phyloP scores from a whole-genome alignment of 1,140 invertebrate genomes.

The Cyphomyrmex costatus region DNA sequence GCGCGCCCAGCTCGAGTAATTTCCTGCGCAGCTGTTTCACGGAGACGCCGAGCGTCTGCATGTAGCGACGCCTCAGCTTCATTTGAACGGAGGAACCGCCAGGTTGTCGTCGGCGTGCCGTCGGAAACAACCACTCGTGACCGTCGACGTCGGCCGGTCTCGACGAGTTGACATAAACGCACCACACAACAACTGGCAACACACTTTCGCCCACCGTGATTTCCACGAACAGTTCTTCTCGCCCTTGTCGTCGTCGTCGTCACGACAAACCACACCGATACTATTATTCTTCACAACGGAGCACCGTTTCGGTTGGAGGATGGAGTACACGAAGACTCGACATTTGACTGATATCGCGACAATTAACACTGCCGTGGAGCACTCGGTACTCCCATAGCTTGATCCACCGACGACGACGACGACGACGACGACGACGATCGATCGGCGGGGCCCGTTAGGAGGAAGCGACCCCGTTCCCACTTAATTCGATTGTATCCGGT shows the following conservation, averaged over 20 bases:
- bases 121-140: conserved; percentile 80
- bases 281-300: not conserved
- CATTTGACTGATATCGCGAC: not conserved
- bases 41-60: conserved; percentile 86
- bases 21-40: conserved; percentile 85
- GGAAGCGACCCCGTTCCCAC: conserved; percentile 69
- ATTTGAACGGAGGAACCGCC: conserved; percentile 84
- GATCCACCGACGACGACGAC: conserved; percentile 52
- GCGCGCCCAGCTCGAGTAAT: conserved; percentile 83
- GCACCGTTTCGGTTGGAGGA: not conserved
- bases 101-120: conserved; percentile 82
- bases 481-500: conserved; percentile 68
- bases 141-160: conserved; percentile 78
- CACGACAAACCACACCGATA: not conserved
- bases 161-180: conserved; percentile 81
- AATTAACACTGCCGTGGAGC: conserved; percentile 9
- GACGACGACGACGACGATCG: conserved; percentile 64
- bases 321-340: too few species aligned
- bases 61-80: conserved; percentile 86
- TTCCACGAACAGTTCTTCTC: conserved; percentile 34
- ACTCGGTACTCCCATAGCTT: conserved; percentile 12
- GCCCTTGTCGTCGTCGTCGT: not conserved
- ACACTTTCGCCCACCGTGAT: conserved; percentile 45
- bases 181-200: conserved; percentile 60
- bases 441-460: conserved; percentile 55